Percentiles rank a stretch among this genome's conserved stretches.
phyloP scores from a whole-genome alignment of 2,888 invertebrate genomes.

The Parnassius orleans region DNA sequence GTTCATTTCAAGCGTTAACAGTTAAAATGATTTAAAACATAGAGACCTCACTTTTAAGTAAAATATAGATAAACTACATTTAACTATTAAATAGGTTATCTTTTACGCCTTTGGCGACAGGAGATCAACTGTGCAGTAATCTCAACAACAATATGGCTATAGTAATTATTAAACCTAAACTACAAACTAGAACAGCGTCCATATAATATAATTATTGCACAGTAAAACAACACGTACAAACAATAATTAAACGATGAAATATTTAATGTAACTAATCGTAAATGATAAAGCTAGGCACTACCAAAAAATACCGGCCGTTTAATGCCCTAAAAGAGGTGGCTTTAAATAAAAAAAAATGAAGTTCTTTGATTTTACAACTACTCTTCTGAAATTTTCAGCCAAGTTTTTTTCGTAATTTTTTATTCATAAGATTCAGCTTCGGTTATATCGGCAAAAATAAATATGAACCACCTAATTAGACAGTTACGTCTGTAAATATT shows the following conservation, averaged over 20 bases:
- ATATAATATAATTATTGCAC: constrained; percentile 47
- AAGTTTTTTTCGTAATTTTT: constrained; percentile 3
- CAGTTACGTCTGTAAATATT: too few species aligned
- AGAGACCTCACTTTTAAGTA: constrained; percentile 64
- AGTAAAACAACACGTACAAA: constrained; percentile 42
- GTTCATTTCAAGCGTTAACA: constrained; percentile 53
- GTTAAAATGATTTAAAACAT: constrained; percentile 39
- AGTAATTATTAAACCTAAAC: constrained; percentile 42
- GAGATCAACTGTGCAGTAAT: constrained; percentile 65
- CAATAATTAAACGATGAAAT: constrained; percentile 36
- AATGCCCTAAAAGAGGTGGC: constrained; percentile 1
- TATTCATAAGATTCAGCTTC: not conserved
- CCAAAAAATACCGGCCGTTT: constrained; percentile 3
- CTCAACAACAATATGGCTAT: constrained; percentile 61
- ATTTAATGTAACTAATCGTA: constrained; percentile 30
- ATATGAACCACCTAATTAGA: too few species aligned
- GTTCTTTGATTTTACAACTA: not conserved
- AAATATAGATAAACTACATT: constrained; percentile 29
- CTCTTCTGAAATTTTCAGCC: constrained; percentile 3
- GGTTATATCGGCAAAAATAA: too few species aligned
- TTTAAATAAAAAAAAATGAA: not conserved
- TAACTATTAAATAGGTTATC: constrained; percentile 40
- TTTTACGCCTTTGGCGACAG: constrained; percentile 59
- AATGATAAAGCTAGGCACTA: constrained; percentile 5
- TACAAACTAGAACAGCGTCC: constrained; percentile 42